Evolutionary conservation across 2,888 invertebrate species (phyloP).

Genomic region (Drepanosiphum platanoidis): DNA sequence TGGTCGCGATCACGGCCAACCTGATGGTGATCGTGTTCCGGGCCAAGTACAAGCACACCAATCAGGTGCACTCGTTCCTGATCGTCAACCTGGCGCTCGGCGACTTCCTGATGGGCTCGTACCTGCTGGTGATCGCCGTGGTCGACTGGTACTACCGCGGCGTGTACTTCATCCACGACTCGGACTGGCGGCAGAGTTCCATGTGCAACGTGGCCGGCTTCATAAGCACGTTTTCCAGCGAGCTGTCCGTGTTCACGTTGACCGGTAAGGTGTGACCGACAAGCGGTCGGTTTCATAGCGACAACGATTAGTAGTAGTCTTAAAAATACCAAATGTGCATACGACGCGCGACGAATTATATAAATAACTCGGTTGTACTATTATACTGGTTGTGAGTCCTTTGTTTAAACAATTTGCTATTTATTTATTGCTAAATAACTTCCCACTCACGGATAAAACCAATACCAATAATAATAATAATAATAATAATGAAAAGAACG

Average conservation of each 20-base stretch:
- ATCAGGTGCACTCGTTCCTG: slow-evolving; percentile 69
- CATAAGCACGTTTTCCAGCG: slow-evolving; percentile 67
- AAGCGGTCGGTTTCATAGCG: too few species aligned
- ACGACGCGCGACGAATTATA: too few species aligned
- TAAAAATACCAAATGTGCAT: too few species aligned
- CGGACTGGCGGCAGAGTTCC: slow-evolving; percentile 66
- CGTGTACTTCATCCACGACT: slow-evolving; percentile 67
- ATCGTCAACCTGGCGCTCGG: slow-evolving; percentile 68
- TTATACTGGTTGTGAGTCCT: too few species aligned
- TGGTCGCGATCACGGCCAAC: slow-evolving; percentile 67
- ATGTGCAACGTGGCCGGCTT: slow-evolving; percentile 67
- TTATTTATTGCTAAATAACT: too few species aligned
- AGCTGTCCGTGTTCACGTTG: slow-evolving; percentile 67
- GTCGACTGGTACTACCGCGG: slow-evolving; percentile 68
- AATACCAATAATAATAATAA: too few species aligned
- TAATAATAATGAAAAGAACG: too few species aligned
- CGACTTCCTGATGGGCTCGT: slow-evolving; percentile 68
- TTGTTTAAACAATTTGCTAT: too few species aligned
- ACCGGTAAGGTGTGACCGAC: too few species aligned
- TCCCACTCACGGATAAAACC: too few species aligned
- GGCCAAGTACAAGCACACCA: slow-evolving; percentile 67
- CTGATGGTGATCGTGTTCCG: slow-evolving; percentile 68
- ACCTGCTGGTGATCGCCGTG: slow-evolving; percentile 67
- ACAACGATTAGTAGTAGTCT: too few species aligned
- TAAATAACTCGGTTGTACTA: too few species aligned